Evolutionary conservation across 2,113 vertebrate genomes (phyloP).

Genomic region (Ornithorhynchus anatinus): DNA sequence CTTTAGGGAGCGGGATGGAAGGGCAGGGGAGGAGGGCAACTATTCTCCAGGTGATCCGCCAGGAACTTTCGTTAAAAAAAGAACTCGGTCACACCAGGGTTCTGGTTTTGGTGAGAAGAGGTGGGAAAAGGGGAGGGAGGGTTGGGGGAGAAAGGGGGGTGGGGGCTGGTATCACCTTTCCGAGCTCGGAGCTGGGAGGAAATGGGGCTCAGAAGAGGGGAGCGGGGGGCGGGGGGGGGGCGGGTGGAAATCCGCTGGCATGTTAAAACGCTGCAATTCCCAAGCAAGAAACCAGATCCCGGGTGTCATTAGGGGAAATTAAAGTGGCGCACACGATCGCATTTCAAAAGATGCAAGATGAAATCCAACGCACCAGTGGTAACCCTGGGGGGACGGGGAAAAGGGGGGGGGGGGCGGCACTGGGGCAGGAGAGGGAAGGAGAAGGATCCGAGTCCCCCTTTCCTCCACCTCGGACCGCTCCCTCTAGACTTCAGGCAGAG

Average conservation of each 20-base stretch:
- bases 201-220: background rate
- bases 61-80: too few species aligned
- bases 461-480: accelerated
- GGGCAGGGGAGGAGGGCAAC: background rate
- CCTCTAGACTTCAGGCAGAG: too few species aligned
- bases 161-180: background rate
- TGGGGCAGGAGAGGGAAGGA: accelerated
- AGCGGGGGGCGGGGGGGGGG: background rate
- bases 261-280: background rate
- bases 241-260: background rate
- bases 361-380: background rate
- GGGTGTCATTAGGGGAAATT: background rate
- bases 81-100: too few species aligned
- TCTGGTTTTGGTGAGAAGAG: too few species aligned
- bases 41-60: too few species aligned
- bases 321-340: background rate
- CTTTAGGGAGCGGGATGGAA: background rate
- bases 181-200: accelerated
- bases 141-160: background rate
- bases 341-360: conserved; percentile 49
- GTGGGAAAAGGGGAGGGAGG: background rate
- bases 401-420: accelerated
- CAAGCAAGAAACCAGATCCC: conserved; percentile 1
- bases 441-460: background rate
- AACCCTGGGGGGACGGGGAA: background rate